Percentiles rank a stretch among this genome's conserved stretches.
phyloP scores from a whole-genome alignment of 2,797 vertebrate genomes.

The Sarcoramphus papa region DNA sequence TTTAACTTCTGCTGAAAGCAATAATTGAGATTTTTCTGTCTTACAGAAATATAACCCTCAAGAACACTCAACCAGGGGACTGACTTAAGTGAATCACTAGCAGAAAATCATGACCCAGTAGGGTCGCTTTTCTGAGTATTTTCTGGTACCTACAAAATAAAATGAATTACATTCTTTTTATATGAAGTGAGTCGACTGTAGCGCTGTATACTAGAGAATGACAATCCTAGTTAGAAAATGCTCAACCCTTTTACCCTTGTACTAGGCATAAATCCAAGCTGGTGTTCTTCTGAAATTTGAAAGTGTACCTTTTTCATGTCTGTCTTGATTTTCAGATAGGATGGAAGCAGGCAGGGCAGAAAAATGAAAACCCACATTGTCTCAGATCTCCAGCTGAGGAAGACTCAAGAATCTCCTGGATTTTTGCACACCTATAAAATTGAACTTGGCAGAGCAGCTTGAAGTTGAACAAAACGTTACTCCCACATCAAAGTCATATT shows the following conservation, averaged over 20 bases:
- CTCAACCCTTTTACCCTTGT: background rate
- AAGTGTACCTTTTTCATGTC: background rate
- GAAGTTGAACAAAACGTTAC: background rate
- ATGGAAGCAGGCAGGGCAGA: background rate
- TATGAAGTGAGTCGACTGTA: background rate
- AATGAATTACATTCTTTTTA: background rate
- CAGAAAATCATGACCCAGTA: background rate
- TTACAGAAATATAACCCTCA: background rate
- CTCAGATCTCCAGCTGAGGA: background rate
- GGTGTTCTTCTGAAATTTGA: background rate
- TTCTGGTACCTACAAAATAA: background rate
- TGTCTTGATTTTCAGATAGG: background rate
- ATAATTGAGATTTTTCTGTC: background rate
- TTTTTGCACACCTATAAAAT: background rate
- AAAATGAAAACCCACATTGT: background rate
- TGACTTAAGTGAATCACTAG: background rate
- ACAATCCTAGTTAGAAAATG: background rate
- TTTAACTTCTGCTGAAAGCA: background rate
- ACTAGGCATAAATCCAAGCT: background rate
- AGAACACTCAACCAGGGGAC: background rate
- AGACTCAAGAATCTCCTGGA: background rate
- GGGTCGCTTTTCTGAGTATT: background rate
- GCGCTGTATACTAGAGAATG: background rate
- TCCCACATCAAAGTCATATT: background rate
- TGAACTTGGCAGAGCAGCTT: background rate